Evolutionary conservation across 2,113 vertebrate species (phyloP), one percentile per base, ranked within the genome.

Genomic region (Oreocharis arfaki): DNA sequence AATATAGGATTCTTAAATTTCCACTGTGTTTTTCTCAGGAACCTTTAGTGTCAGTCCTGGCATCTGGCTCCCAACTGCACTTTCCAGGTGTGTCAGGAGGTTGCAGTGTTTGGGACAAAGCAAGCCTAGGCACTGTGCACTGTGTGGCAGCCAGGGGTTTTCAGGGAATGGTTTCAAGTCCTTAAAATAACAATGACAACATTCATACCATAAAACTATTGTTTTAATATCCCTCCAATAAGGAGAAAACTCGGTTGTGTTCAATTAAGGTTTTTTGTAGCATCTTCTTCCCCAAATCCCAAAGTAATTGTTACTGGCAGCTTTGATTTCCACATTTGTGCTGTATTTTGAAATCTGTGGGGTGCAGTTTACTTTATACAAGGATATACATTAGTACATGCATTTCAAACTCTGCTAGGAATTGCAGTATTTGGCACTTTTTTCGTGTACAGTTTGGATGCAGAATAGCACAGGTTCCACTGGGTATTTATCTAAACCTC

Each of bases 81-180:
- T 57, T 75, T 16, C 5, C 27, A 16, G 55, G 28, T 32, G 15
- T 9, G 2, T 27, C 16, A 68, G 57, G 11, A 24, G 27, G 28
- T 33, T 85, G 41, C 26, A 20, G 21, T 12, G 30, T 32, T 63
- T 61, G 27, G 50, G 37, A n/a, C 0, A 56, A 83, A 65, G 9
- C 41, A 24, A 2, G 8, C 11, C 28, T 6, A 28, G 47, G 27
- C 64, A 28, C 16, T 46, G 11, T 10, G 3, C 5, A 0, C 24
- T 82, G 61, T n/a, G 22, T 41, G 71, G 65, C 47, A 90, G 57
- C 41, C 21, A 71, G 7, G 32, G 21, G 13, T 76, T 63, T 82
- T 37, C 70, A 61, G 49, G 30, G 23, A 55, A 9, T 68, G 7
- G 23, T 59, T 86, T 63, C 47, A 79, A 49, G 33, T 30, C 35